A percentile compares a stretch with the other conserved stretches of the same genome.
Conservation (phyloP, 2,797 vertebrate species). For the Darevskia mixta region DNA sequence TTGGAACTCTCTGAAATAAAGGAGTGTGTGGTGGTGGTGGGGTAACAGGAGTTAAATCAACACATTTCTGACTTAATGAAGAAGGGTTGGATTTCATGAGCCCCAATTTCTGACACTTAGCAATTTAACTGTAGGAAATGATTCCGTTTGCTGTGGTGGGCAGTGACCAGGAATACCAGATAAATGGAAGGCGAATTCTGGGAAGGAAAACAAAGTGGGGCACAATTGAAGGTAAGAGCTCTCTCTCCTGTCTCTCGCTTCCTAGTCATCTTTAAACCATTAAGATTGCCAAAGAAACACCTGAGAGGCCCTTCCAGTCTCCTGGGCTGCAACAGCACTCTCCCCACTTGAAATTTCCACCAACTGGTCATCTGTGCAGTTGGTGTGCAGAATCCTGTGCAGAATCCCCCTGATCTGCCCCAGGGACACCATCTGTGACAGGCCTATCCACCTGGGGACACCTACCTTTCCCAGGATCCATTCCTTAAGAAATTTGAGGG, state of each 20-base stretch:
- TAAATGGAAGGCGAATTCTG: conserved; percentile 95
- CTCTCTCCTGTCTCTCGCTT: conserved; percentile 15
- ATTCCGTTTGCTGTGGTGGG: conserved; percentile 98
- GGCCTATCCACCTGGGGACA: too few species aligned
- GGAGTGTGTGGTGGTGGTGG: not conserved
- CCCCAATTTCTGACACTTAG: not conserved
- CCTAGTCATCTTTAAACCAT: not conserved
- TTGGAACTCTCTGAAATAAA: not conserved
- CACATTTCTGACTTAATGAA: not conserved
- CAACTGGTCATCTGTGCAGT: too few species aligned
- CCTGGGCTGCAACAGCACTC: too few species aligned
- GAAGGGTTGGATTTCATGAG: not conserved
- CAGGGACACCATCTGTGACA: too few species aligned
- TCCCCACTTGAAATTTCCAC: too few species aligned
- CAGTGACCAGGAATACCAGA: conserved; percentile 97
- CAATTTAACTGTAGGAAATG: conserved; percentile 87
- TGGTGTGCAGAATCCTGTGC: too few species aligned
- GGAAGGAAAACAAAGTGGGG: conserved; percentile 99
- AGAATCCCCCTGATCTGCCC: too few species aligned
- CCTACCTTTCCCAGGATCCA: too few species aligned
- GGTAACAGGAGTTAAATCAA: not conserved
- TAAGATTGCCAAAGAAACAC: not conserved
- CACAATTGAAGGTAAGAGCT: conserved; percentile 92
- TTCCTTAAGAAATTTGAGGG: too few species aligned
- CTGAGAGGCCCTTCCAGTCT: not conserved